phyloP scores from a whole-genome alignment of 1,140 invertebrate species.

The Frieseomelitta varia region DNA sequence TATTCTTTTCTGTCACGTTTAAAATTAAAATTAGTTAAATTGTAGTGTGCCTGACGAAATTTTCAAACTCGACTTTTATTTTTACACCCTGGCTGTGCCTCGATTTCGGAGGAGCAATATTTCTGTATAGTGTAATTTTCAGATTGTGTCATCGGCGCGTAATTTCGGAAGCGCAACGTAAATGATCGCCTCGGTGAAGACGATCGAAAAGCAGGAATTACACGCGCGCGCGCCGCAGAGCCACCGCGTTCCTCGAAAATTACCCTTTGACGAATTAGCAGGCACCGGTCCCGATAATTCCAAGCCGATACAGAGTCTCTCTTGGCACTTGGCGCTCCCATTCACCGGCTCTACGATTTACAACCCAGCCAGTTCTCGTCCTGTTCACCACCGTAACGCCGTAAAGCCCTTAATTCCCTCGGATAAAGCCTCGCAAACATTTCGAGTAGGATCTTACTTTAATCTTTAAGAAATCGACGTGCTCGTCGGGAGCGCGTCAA shows the following conservation, averaged over 20 bases:
- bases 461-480: neutral
- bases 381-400: neutral
- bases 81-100: no score
- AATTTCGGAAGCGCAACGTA: no score
- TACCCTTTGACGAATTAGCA: neutral
- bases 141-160: no score
- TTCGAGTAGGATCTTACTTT: neutral
- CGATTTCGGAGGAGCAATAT: no score
- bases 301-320: neutral
- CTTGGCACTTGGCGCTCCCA: neutral
- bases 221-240: neutral
- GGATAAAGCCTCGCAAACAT: neutral
- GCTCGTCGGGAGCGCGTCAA: no score
- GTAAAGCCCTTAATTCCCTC: slow-evolving; percentile 1
- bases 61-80: no score
- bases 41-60: neutral
- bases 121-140: no score
- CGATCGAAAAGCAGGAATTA: neutral
- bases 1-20: no score
- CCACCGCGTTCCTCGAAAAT: neutral
- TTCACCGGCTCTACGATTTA: neutral
- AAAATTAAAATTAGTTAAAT: neutral
- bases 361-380: neutral
- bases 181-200: no score
- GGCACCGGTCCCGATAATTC: neutral